These are phyloP conservation scores for Erpornis zantholeuca DNA, from an alignment of 2,113 vertebrate genomes.

Conservation along the genomic window DNA sequence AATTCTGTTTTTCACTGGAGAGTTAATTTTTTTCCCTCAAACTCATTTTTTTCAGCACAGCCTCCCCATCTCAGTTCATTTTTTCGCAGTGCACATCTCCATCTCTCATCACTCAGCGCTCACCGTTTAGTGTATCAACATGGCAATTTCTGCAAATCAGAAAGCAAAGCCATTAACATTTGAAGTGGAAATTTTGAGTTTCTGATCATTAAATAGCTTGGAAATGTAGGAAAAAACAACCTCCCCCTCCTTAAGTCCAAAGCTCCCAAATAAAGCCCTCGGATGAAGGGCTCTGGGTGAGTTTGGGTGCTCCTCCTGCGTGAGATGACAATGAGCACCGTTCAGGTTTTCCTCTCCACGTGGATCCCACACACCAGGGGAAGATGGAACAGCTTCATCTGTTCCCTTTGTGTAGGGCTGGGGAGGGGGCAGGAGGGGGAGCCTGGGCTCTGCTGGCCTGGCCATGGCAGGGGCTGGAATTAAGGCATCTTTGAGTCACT, in stretches of 20 bases:
- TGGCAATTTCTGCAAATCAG: background rate
- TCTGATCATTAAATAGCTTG: background rate
- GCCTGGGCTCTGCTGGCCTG: background rate
- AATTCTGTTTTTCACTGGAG: background rate
- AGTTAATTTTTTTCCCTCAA: background rate
- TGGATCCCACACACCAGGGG: fast-evolving
- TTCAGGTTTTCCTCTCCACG: fast-evolving
- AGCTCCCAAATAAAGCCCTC: background rate
- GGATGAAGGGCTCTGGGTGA: background rate
- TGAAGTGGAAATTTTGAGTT: constrained; percentile 3
- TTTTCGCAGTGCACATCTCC: background rate
- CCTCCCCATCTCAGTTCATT: background rate
- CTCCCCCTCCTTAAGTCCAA: background rate
- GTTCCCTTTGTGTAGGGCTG: background rate
- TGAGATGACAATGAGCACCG: fast-evolving
- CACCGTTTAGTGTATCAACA: background rate
- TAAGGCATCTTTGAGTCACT: fast-evolving
- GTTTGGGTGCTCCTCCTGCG: background rate
- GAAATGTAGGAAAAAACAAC: background rate
- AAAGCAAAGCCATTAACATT: constrained; percentile 5
- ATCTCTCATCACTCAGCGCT: background rate
- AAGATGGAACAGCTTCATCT: fast-evolving
- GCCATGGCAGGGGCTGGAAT: background rate
- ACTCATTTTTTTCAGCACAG: background rate
- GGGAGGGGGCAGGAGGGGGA: background rate